A percentile compares a stretch with the other conserved stretches of the same genome.
Evolutionary conservation across 1,140 invertebrate species (phyloP).

Genomic region (Halictus rubicundus): DNA sequence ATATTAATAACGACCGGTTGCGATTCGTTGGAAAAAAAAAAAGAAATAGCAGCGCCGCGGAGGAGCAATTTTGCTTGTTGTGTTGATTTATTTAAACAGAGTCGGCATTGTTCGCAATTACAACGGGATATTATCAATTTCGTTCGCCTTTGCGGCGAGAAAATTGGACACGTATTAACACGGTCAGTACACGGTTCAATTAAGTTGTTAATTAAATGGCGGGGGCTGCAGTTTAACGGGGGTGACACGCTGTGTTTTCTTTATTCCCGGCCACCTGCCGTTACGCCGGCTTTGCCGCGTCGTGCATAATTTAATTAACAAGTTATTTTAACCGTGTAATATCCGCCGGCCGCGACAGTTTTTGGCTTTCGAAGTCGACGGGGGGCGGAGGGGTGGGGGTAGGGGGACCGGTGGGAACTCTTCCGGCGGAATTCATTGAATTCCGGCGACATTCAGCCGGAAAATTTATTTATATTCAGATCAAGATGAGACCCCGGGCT

Average conservation of each 20-base stretch:
- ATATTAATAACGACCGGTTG: too few relatives aligned
- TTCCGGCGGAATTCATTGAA: constrained; percentile 1
- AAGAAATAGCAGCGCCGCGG: too few relatives aligned
- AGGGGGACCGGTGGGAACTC: not conserved
- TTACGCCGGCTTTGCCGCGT: constrained; percentile 12
- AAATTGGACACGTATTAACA: constrained; percentile 41
- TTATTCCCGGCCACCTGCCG: constrained; percentile 32
- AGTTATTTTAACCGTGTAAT: constrained; percentile 46
- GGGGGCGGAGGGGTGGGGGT: too few relatives aligned
- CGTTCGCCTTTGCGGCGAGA: constrained; percentile 11
- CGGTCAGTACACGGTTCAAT: constrained; percentile 36
- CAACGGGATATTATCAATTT: constrained; percentile 29
- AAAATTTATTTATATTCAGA: not conserved
- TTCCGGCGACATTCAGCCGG: not conserved
- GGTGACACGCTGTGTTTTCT: constrained; percentile 29
- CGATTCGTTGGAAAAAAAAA: too few relatives aligned
- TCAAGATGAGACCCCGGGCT: not conserved
- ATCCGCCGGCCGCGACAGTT: constrained; percentile 2
- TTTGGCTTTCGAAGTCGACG: constrained; percentile 8
- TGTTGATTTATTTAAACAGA: not conserved
- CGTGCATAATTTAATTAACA: constrained; percentile 44
- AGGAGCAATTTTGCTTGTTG: too few relatives aligned
- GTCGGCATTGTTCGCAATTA: constrained; percentile 1
- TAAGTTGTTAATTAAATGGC: constrained; percentile 50
- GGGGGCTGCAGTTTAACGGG: constrained; percentile 15